Conservation (phyloP, 2,797 vertebrate species). For the Tolypeutes matacus region DNA sequence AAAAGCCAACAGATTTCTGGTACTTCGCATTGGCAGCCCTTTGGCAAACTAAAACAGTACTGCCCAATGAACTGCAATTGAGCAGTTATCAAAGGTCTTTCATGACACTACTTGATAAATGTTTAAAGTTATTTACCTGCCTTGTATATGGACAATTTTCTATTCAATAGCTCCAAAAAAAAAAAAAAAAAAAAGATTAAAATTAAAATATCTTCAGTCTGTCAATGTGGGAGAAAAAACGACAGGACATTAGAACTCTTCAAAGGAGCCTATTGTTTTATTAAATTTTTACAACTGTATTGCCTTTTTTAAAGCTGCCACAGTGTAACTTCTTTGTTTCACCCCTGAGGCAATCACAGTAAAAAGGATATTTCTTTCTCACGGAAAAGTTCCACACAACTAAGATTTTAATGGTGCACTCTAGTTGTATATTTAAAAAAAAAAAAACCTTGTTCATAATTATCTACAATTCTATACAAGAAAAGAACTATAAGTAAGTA, state of each 20-base stretch:
- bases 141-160: slow-evolving; percentile 22
- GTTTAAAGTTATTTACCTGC: slow-evolving; percentile 45
- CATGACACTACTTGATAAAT: not conserved
- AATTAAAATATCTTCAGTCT: not conserved
- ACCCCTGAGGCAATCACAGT: slow-evolving; percentile 36
- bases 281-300: slow-evolving; percentile 20
- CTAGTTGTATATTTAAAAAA: not conserved
- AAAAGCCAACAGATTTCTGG: no score
- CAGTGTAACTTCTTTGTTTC: slow-evolving; percentile 46
- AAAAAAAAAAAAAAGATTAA: not conserved
- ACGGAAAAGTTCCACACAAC: slow-evolving; percentile 19
- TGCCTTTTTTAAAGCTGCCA: slow-evolving; percentile 40
- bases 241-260: not conserved
- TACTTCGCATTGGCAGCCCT: no score
- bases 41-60: not conserved
- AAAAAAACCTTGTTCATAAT: slow-evolving; percentile 62
- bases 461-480: slow-evolving; percentile 33
- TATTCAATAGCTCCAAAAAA: not conserved
- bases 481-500: not conserved
- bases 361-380: slow-evolving; percentile 59
- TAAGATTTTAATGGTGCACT: slow-evolving; percentile 40
- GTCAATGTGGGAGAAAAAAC: not conserved
- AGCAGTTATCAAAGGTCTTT: slow-evolving; percentile 33
- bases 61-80: not conserved
- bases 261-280: slow-evolving; percentile 8